Evolutionary conservation across 37 sponge, comb jelly and placozoan genomes (phyloP), one percentile per base, ranked within the genome.

Genomic region (Oscarella lobularis): DNA sequence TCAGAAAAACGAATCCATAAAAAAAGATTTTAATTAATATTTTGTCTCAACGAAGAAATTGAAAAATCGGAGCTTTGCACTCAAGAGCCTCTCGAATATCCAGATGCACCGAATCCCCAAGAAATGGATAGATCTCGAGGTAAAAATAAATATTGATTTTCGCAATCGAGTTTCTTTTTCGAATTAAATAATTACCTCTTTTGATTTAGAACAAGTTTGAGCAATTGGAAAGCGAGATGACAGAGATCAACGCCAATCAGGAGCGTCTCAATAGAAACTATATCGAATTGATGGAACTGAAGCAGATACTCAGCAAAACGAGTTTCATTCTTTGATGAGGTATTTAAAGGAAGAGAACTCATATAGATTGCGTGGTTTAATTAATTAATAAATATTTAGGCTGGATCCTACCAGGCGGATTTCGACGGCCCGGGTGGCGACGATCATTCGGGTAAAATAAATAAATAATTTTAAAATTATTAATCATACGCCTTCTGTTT

Each of bases 81-180:
- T 2, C n/a, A 31, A 4, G 89, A 86, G 3, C 77, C 79, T 4
- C 83, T 83, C 67, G 75, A 75, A 2, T 80, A 82, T 72, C 87
- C 94, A 68, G 79, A 75, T 72, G 99, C 99, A 30, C 99, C 99
- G 36, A 87, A 90, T 36, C 92, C 91, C 38, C 87, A 82, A 38
- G 88, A 84, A 37, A n/a, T 81, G 93, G 83, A 98, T 98, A 74
- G 99, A 98, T 74, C 41, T 98, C 60, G 99, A 98, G 86, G 92
- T 87, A n/a, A n/a, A n/a, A n/a, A n/a, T 48, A 48, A 27, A 20
- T 9, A 48, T 30, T 68, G 35, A 68, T 30, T 20, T 68, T 68
- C 31, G 5, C 71, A 4, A 34, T 68, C 31, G 29, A 4, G 33
- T 14, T 9, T 9, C 14, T 20, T 48, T 32, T 68, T 68, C 35